Conservation (phyloP, 92 coral and sea anemone species). For the Diadumene lineata region DNA sequence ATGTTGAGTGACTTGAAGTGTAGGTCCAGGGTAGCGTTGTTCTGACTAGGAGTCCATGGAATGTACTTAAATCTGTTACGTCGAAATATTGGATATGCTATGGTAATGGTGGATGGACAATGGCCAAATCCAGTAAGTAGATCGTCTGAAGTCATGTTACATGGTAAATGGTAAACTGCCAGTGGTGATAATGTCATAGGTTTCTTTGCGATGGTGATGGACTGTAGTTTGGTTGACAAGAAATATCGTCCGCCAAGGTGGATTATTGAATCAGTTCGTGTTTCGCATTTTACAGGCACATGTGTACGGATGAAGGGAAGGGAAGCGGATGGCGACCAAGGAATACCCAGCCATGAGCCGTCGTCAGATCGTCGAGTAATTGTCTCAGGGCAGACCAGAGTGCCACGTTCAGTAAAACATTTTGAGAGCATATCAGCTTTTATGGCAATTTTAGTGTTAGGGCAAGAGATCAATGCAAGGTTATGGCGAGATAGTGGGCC, state of each 20-base stretch:
- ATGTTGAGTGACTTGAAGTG: conserved; percentile 30
- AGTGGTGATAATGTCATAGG: background rate
- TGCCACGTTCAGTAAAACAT: conserved; percentile 2
- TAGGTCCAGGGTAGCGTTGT: background rate
- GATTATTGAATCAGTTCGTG: background rate
- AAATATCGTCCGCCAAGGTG: conserved; percentile 9
- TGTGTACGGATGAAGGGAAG: background rate
- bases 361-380: background rate
- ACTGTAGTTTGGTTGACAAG: background rate
- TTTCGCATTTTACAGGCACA: background rate
- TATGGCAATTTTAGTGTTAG: background rate
- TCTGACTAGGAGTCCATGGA: conserved; percentile 28
- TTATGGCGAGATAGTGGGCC: conserved; percentile 12
- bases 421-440: background rate
- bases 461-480: conserved; percentile 15
- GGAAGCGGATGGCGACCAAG: conserved; percentile 11
- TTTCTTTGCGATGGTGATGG: background rate
- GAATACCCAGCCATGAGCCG: conserved; percentile 23
- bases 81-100: background rate
- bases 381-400: conserved; percentile 19
- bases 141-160: conserved; percentile 4
- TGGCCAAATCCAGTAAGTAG: background rate
- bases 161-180: conserved; percentile 24
- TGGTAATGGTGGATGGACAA: background rate
- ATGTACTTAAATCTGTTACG: background rate